Evolutionary conservation across 2,113 vertebrate genomes (phyloP).

Genomic region (Felis chaus): DNA sequence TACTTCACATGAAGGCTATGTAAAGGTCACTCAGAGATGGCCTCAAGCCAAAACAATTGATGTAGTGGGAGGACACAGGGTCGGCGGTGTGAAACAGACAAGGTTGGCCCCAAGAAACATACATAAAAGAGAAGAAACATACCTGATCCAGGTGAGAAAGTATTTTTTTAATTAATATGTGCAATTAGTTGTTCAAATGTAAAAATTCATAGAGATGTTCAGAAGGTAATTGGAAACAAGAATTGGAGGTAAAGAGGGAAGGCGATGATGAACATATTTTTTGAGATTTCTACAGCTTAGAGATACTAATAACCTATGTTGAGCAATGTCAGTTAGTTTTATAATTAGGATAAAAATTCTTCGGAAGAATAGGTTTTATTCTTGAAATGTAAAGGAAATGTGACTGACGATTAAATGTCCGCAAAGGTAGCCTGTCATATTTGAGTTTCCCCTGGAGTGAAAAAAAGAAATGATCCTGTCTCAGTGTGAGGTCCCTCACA

Average conservation of each 20-base stretch:
- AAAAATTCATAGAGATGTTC: not conserved
- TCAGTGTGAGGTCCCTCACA: not conserved
- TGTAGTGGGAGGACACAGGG: rapidly evolving
- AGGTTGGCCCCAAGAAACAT: not conserved
- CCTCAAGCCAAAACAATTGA: not conserved
- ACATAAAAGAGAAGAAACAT: not conserved
- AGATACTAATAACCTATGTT: not conserved
- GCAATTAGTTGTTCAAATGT: not conserved
- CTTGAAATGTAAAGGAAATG: not conserved
- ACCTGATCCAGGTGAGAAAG: not conserved
- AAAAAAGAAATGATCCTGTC: not conserved
- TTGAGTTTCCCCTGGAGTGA: not conserved
- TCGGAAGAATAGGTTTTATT: not conserved
- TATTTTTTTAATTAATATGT: not conserved
- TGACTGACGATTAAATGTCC: not conserved
- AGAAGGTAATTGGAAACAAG: not conserved
- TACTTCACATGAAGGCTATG: not conserved
- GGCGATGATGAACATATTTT: not conserved
- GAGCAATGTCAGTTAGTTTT: not conserved
- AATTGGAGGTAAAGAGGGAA: not conserved
- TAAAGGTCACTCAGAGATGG: not conserved
- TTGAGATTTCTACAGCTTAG: not conserved
- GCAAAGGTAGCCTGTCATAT: not conserved
- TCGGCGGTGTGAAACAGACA: rapidly evolving
- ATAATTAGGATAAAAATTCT: not conserved